phyloP scores from a whole-genome alignment of 2,797 vertebrate species.

The Acipenser ruthenus region DNA sequence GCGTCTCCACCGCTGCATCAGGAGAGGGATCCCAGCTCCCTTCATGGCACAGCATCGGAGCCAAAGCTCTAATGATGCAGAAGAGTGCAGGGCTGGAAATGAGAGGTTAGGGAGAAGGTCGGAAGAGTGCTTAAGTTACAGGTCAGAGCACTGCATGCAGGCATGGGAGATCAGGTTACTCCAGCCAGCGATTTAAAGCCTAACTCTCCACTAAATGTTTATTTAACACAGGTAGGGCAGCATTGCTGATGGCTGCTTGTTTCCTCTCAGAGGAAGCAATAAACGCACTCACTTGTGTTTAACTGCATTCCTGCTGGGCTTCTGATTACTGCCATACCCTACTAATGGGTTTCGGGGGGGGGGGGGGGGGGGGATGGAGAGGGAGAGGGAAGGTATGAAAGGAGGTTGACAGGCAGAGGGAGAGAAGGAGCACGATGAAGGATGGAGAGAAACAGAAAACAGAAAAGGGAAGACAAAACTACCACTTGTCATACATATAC shows the following conservation, averaged over 20 bases:
- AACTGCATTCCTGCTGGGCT: constrained; percentile 52
- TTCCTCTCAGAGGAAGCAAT: constrained; percentile 89
- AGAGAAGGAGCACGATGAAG: not conserved
- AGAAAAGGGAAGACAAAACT: not conserved
- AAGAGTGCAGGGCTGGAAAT: not conserved
- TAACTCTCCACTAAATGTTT: constrained; percentile 48
- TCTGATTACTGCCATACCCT: constrained; percentile 66
- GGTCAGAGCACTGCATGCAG: constrained; percentile 16
- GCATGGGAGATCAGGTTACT: constrained; percentile 22
- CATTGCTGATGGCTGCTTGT: constrained; percentile 58
- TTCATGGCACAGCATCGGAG: not conserved
- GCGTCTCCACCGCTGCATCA: no score
- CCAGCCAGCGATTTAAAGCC: constrained; percentile 19
- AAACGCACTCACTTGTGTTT: constrained; percentile 69
- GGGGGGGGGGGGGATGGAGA: constrained; percentile 36
- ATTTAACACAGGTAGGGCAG: constrained; percentile 64
- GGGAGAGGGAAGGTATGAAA: constrained; percentile 24
- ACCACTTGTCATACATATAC: no score
- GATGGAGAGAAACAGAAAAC: constrained; percentile 1
- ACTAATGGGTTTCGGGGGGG: constrained; percentile 35
- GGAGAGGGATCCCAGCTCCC: no score
- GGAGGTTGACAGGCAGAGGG: constrained; percentile 6
- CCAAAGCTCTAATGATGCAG: not conserved
- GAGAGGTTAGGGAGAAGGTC: not conserved
- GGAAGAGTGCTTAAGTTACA: constrained; percentile 22